Evolutionary conservation across 2,888 invertebrate genomes (phyloP), one percentile per base, ranked within the genome.

Genomic region (Ennomos erosarius): DNA sequence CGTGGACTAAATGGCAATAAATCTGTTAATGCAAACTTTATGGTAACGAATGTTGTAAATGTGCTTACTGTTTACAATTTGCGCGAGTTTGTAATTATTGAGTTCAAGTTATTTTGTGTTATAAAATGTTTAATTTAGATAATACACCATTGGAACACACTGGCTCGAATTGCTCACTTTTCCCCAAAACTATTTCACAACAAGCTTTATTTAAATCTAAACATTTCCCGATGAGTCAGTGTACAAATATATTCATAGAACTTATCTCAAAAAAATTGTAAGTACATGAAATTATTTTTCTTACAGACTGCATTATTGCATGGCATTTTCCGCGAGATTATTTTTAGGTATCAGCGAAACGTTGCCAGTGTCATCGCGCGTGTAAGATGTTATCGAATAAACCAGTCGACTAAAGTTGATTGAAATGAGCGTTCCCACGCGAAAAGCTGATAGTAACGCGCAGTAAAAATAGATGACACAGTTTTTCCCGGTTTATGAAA

Each of bases 391-490:
- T 50, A 56, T 56, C 51, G 47, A 66, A 69, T 65, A 67, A 40
- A 62, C 58, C 44, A 53, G 62, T 68, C 36, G 65, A 65, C 69
- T 64, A 67, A 63, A 61, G 51, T 42, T 59, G 62, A 70, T 64
- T 57, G 56, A 46, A 59, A 52, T 46, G 39, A 65, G 55, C 49
- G 56, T 61, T 65, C 68, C 55, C 61, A 64, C 61, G 59, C 62
- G 40, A 62, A 66, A 63, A 58, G 53, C 62, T 57, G 69, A 75
- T 70, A 69, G 69, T 71, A 69, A 71, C 63, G 63, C 60, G 50
- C 68, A 73, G 75, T 78, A 75, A 76, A 73, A 81, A 78, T 71
- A 76, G 75, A 73, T 81, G 83, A 81, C 83, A 82, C 75, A 80
- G 73, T 81, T 81, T 65, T 68, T 74, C 75, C 73, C 73, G 68